Evolutionary conservation across 1,140 invertebrate genomes (phyloP), one percentile per base, ranked within the genome.

Genomic region (Brachionus paranguensis): DNA sequence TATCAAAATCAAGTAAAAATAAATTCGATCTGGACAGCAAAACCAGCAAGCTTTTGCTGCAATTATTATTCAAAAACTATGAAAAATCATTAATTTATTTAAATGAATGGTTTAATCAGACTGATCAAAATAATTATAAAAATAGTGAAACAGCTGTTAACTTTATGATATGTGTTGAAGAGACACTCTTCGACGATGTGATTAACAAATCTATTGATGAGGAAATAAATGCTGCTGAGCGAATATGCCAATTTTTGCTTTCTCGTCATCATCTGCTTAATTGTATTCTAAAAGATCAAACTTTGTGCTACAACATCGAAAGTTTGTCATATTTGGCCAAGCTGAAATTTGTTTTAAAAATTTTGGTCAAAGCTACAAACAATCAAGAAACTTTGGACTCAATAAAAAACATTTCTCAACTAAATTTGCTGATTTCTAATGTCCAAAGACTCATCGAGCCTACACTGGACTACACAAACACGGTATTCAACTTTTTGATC

Each of bases 401-500:
- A 27, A 76, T 76, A 29, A 50, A 50, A 47, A 76, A 47, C 11
- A 43, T 27, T 14, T 12, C 17, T 4, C 72, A 50, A 50, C 27
- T 76, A 27, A 47, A 50, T 50, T 50, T 14, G 29, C 24, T 50
- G 1, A 50, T 7, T 27, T n/a, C 14, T 17, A 47, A 74, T 29
- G 24, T 76, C 20, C 8, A 20, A 24, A 47, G 5, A 29, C n/a
- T 76, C 24, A 76, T 76, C 12, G 72, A 76, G 20, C 72, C 72
- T 11, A 76, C 20, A 24, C 43, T 76, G 20, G 17, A n/a, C n/a
- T 12, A 37, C 43, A 50, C 72, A 76, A 24, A 47, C 12, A 53
- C 20, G 17, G 27, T 76, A 12, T 76, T 50, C 53, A 81, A 81
- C 27, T 81, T 45, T 81, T 60, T 68, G 64, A 41, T 81, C 27